phyloP scores from a whole-genome alignment of 2,113 vertebrate genomes.

The Passer montanus region DNA sequence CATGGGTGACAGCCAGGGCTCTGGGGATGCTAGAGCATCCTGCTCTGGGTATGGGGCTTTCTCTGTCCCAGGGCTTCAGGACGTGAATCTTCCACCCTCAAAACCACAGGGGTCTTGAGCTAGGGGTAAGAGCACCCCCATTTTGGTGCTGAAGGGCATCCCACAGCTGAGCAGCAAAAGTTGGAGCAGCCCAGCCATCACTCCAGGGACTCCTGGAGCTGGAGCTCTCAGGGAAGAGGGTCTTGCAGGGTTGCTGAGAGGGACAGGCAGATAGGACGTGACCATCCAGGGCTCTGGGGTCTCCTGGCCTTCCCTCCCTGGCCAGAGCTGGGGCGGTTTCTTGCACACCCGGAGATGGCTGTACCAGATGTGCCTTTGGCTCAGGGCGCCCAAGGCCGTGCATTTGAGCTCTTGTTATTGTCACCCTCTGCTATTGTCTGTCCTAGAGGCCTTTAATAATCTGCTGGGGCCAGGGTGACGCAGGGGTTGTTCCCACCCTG shows the following conservation, averaged over 20 bases:
- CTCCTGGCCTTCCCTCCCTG: neutral
- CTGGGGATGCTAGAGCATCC: neutral
- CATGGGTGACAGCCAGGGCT: neutral
- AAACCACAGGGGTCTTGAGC: neutral
- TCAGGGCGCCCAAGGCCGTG: neutral
- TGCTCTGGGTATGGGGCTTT: neutral
- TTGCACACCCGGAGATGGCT: neutral
- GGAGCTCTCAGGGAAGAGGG: neutral
- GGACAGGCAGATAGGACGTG: neutral
- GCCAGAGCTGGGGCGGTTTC: neutral
- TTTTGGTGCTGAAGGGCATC: neutral
- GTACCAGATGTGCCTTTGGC: constrained; percentile 56
- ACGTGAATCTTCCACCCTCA: neutral
- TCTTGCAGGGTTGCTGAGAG: neutral
- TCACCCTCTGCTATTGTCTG: constrained; percentile 6
- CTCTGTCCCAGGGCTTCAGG: neutral
- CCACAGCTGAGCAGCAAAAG: neutral
- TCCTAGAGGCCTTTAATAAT: neutral
- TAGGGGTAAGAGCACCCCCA: neutral
- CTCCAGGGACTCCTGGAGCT: neutral
- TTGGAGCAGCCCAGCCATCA: neutral
- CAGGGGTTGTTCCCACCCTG: neutral
- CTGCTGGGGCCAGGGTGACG: accelerated
- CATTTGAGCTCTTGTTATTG: neutral
- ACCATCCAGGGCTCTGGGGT: neutral